Base-by-base conservation (phyloP, 2,888 invertebrate genomes). In the Zygogramma bicolorata region DNA sequence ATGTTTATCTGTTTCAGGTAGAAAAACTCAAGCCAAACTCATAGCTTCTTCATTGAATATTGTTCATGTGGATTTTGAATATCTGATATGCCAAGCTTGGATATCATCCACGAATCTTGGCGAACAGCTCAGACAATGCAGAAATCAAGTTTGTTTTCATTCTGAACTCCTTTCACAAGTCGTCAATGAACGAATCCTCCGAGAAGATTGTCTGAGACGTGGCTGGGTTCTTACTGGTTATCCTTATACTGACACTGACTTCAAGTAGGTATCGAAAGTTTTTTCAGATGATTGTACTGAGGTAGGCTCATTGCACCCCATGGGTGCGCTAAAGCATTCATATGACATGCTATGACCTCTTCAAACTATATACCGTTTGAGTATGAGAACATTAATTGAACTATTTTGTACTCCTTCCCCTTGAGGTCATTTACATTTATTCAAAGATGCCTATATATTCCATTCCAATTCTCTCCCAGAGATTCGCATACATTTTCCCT, bases 221-320 rank as follows among this genome's bases (percentile, higher is more conserved):
- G 93, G 93, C 0, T 93, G 92, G 91, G 89, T 93, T 15, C 80
- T 93, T 73, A 90, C 89, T 3, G 90, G 90, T 1, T 93, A 89
- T 80, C 92, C 92, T 0, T 87, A 85, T 5, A 88, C 87, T 0
- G 88, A 89, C 0, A 84, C 84, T 0, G 93, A 93, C 77, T 91
- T 93, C 68, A 90, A 91, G 80, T 81, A 88, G 91, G 80, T 81
- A 88, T 38, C 81, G 3, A 3, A 3, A n/a, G 25, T 53, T n/a
- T 25, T 65, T 10, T 22, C 20, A 58, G n/a, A n/a, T n/a, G n/a
- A n/a, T n/a, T n/a, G n/a, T n/a, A n/a, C n/a, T n/a, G n/a, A n/a
- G n/a, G n/a, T n/a, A n/a, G n/a, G n/a, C n/a, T n/a, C n/a, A n/a
- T n/a, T n/a, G n/a, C n/a, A n/a, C n/a, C n/a, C n/a, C n/a, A n/a